phyloP scores from a whole-genome alignment of 2,888 invertebrate genomes.

The Sarcophaga rosellei region DNA sequence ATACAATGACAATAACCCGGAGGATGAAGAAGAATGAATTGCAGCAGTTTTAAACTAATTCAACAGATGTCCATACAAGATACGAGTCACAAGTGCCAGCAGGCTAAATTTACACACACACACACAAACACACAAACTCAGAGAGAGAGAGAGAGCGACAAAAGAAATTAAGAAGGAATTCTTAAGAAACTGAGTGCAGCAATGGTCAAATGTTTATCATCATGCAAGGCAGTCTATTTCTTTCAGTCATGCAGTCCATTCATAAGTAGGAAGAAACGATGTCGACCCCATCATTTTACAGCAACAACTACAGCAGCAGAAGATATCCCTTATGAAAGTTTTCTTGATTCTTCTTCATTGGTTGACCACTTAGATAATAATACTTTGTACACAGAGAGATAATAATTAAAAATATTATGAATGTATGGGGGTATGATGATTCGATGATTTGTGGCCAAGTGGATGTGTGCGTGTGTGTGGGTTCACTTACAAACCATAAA shows the following conservation, averaged over 20 bases:
- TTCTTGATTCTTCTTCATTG: too few relatives aligned
- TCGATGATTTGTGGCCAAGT: too few relatives aligned
- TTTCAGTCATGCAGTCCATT: neutral
- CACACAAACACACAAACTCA: too few relatives aligned
- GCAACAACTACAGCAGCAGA: too few relatives aligned
- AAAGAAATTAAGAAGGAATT: neutral
- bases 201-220: neutral
- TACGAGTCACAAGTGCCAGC: conserved; percentile 22
- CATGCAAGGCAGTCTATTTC: too few relatives aligned
- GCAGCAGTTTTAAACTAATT: conserved; percentile 38
- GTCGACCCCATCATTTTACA: too few relatives aligned
- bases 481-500: too few relatives aligned
- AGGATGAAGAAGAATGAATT: neutral
- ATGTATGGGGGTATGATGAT: neutral
- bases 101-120: neutral
- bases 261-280: neutral
- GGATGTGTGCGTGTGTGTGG: too few relatives aligned
- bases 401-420: too few relatives aligned
- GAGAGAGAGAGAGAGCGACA: neutral
- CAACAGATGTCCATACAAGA: conserved; percentile 55
- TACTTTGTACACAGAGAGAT: too few relatives aligned
- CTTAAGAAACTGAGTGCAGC: neutral
- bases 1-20: neutral
- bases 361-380: too few relatives aligned
- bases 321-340: too few relatives aligned